These are phyloP conservation scores for Agriopis marginaria DNA, from an alignment of 2,888 invertebrate genomes.

Conservation along the genomic window DNA sequence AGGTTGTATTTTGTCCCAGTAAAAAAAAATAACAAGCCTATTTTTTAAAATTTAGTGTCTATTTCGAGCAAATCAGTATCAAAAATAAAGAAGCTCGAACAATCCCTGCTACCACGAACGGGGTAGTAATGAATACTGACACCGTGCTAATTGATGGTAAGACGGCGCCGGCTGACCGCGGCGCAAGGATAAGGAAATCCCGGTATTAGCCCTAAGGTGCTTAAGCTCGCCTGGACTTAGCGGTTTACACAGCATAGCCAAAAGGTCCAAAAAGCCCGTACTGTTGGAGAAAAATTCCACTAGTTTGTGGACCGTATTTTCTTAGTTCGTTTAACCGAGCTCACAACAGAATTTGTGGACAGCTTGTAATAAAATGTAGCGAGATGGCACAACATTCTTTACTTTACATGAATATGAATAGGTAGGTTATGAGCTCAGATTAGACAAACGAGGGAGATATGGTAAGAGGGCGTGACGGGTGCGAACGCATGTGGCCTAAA, in stretches of 20 bases:
- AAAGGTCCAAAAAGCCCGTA: constrained; percentile 54
- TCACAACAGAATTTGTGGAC: constrained; percentile 19
- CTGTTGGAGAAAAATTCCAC: constrained; percentile 44
- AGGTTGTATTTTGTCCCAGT: no score
- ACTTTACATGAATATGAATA: neutral
- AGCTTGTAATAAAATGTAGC: neutral
- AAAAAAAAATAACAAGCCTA: neutral
- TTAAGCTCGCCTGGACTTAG: constrained; percentile 60
- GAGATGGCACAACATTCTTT: neutral
- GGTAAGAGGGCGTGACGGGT: no score
- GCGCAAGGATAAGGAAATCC: constrained; percentile 71
- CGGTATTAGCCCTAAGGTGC: constrained; percentile 70
- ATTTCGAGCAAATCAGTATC: constrained; percentile 17
- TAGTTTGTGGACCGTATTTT: constrained; percentile 8
- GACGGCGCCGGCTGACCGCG: constrained; percentile 64
- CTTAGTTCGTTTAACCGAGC: constrained; percentile 16
- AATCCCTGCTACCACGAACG: constrained; percentile 21
- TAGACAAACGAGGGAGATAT: no score
- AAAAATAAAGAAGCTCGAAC: constrained; percentile 10
- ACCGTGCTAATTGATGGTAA: constrained; percentile 72
- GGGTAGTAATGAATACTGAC: constrained; percentile 49
- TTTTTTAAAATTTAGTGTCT: neutral
- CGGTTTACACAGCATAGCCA: constrained; percentile 61
- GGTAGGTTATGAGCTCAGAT: neutral
- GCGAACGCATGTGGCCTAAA: no score